phyloP scores from a whole-genome alignment of 2,797 vertebrate genomes.

The Silurus lanzhouensis region DNA sequence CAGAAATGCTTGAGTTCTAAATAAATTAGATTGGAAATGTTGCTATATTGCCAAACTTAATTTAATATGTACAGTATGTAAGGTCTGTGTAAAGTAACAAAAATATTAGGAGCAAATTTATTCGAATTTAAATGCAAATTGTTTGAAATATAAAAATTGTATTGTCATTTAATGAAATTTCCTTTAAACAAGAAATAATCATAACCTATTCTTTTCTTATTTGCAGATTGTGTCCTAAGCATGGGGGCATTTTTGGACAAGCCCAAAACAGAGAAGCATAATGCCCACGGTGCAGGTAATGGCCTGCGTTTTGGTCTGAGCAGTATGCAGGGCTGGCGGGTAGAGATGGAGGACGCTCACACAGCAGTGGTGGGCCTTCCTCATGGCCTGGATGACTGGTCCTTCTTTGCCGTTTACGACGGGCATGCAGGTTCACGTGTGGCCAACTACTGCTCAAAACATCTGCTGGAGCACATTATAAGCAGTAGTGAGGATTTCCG shows the following conservation, averaged over 20 bases:
- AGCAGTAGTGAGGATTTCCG: conserved; percentile 90
- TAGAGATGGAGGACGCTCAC: conserved; percentile 99
- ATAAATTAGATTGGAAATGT: neutral
- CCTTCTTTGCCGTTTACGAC: conserved; percentile 98
- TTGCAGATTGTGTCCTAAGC: conserved; percentile 81
- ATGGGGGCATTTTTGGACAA: conserved; percentile 99
- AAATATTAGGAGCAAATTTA: neutral
- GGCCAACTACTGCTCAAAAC: conserved; percentile 96
- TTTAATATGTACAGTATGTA: neutral
- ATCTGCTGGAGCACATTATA: conserved; percentile 95
- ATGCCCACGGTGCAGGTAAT: conserved; percentile 93
- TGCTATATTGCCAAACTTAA: neutral
- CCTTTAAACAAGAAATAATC: neutral
- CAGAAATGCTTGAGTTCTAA: neutral
- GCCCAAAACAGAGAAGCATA: conserved; percentile 99
- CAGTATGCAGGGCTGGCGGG: conserved; percentile 99
- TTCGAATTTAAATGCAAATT: neutral
- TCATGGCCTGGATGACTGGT: conserved; percentile 95
- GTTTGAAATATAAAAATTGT: neutral
- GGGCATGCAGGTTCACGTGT: conserved; percentile 97
- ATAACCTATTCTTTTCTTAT: neutral
- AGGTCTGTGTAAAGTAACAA: neutral
- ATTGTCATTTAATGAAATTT: conserved; percentile 7
- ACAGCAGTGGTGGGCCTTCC: conserved; percentile 96
- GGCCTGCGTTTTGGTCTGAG: conserved; percentile 93